phyloP scores from a whole-genome alignment of 1,140 invertebrate species.

The Drosophila paulistorum region DNA sequence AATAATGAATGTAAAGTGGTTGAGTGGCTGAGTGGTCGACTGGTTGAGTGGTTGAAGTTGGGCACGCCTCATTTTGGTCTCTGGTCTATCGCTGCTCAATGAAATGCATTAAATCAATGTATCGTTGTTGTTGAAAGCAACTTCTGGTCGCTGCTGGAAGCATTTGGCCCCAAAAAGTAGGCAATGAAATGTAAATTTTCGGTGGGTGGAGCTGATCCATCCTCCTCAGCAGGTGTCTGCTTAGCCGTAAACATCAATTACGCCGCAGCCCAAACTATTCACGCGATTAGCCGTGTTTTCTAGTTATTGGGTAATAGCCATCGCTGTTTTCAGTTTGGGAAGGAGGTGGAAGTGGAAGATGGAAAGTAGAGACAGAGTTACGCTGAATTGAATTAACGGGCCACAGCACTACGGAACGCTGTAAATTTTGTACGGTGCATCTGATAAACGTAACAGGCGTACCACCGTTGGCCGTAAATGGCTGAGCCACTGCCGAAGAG shows the following conservation, averaged over 20 bases:
- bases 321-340: background rate
- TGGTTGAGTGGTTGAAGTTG: constrained; percentile 23
- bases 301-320: constrained; percentile 73
- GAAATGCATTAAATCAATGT: constrained; percentile 80
- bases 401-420: constrained; percentile 49
- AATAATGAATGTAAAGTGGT: constrained; percentile 77
- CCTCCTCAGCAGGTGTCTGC: constrained; percentile 15
- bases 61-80: constrained; percentile 42
- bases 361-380: constrained; percentile 43
- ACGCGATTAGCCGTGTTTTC: constrained; percentile 75
- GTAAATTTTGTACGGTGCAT: constrained; percentile 74
- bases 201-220: background rate
- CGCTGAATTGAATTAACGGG: constrained; percentile 79
- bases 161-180: constrained; percentile 51
- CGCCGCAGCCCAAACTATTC: constrained; percentile 75
- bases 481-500: constrained; percentile 58
- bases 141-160: constrained; percentile 40
- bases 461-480: constrained; percentile 30
- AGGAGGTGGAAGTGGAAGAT: background rate
- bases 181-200: constrained; percentile 70
- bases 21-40: constrained; percentile 40
- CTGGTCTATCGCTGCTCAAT: constrained; percentile 66
- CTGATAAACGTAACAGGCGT: constrained; percentile 66
- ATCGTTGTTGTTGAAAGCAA: constrained; percentile 76
- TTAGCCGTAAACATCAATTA: constrained; percentile 78